Evolutionary conservation across 2,888 invertebrate species (phyloP).

Genomic region (Euplagia quadripunctaria): DNA sequence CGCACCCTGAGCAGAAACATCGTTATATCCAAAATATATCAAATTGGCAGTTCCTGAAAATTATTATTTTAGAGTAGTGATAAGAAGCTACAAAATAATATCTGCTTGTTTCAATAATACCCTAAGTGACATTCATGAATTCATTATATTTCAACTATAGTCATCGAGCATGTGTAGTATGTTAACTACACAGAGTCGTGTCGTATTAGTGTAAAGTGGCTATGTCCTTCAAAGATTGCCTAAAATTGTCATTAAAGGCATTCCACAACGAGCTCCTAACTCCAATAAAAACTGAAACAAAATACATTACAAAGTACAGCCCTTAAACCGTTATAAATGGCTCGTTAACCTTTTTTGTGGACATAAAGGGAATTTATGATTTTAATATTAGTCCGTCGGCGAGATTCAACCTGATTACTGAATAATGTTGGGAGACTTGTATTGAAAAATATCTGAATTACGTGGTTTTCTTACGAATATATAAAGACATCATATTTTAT

Average conservation of each 20-base stretch:
- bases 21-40: neutral
- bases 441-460: constrained; percentile 18
- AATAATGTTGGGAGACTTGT: constrained; percentile 18
- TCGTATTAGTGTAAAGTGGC: neutral
- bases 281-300: constrained; percentile 25
- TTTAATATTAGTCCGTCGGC: constrained; percentile 55
- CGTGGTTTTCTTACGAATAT: neutral
- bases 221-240: neutral
- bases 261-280: constrained; percentile 13
- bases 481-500: neutral
- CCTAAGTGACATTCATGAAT: no score
- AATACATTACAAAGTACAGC: constrained; percentile 26
- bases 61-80: no score
- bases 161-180: no score
- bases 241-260: constrained; percentile 18
- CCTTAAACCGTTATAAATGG: constrained; percentile 42
- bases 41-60: neutral
- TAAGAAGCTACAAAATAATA: no score
- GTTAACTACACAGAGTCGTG: neutral
- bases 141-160: no score
- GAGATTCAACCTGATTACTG: constrained; percentile 45
- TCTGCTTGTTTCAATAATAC: no score
- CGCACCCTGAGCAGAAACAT: neutral
- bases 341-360: constrained; percentile 58
- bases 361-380: constrained; percentile 59